These are phyloP conservation scores for Tiliacea aurago DNA, from an alignment of 2,888 invertebrate genomes.

Conservation along the genomic window DNA sequence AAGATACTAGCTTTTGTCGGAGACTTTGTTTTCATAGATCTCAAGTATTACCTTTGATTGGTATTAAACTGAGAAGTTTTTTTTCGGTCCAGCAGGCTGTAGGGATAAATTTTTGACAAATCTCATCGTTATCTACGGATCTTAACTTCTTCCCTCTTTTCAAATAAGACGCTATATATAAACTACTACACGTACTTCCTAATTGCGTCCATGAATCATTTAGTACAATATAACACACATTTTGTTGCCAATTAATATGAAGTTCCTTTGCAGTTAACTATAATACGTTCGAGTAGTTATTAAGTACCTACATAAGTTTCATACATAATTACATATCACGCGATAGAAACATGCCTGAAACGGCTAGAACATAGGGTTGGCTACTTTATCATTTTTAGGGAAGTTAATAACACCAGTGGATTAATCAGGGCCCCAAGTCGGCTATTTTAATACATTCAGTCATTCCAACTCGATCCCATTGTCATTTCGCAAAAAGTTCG, in stretches of 20 bases:
- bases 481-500: no score
- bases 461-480: no score
- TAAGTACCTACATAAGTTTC: conserved; percentile 33
- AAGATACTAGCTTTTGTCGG: neutral
- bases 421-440: no score
- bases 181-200: neutral
- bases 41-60: neutral
- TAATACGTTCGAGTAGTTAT: conserved; percentile 14
- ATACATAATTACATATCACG: conserved; percentile 35
- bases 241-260: conserved; percentile 12
- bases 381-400: neutral
- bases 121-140: neutral
- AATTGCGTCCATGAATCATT: neutral
- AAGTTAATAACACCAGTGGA: neutral
- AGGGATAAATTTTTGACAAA: neutral
- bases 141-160: neutral
- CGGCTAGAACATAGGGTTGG: conserved; percentile 12
- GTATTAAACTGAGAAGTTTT: neutral
- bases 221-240: neutral
- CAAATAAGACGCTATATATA: no score
- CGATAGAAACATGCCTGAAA: conserved; percentile 28
- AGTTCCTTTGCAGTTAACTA: conserved; percentile 1
- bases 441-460: no score
- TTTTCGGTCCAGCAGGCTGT: neutral
- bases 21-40: neutral